Evolutionary conservation across 2,888 invertebrate species (phyloP).

Genomic region (Troides aeacus): DNA sequence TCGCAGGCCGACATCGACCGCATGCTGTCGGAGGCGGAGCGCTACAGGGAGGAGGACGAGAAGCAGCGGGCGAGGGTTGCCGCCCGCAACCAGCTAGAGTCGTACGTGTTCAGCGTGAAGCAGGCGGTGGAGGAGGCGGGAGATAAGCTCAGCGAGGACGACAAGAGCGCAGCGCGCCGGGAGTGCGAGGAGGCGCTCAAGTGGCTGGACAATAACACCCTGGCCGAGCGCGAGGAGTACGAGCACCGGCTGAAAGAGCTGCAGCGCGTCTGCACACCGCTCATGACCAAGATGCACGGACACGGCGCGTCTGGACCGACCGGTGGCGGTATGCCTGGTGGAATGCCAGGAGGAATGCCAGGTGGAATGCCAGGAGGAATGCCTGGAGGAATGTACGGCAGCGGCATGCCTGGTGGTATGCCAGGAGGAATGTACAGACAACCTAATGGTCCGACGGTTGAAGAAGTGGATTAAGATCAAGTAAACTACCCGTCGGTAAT

Average conservation of each 20-base stretch:
- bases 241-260: slow-evolving; percentile 82
- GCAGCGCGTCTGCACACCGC: slow-evolving; percentile 77
- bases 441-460: slow-evolving; percentile 53
- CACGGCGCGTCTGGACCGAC: slow-evolving; percentile 50
- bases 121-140: too few relatives aligned
- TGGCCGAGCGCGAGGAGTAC: slow-evolving; percentile 70
- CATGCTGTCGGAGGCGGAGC: too few relatives aligned
- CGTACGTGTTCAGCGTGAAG: too few relatives aligned
- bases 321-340: slow-evolving; percentile 29
- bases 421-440: slow-evolving; percentile 24
- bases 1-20: too few relatives aligned
- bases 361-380: slow-evolving; percentile 10
- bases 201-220: too few relatives aligned
- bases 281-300: slow-evolving; percentile 81
- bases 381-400: background rate
- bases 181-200: too few relatives aligned
- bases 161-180: too few relatives aligned
- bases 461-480: slow-evolving; percentile 54
- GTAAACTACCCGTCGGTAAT: background rate
- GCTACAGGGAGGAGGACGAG: slow-evolving; percentile 83
- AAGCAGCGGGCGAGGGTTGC: slow-evolving; percentile 72
- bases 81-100: too few relatives aligned
- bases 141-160: too few relatives aligned
- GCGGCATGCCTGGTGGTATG: background rate
- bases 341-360: slow-evolving; percentile 9